Evolutionary conservation across 2,888 invertebrate genomes (phyloP).

Genomic region (Plemyria rubiginata): DNA sequence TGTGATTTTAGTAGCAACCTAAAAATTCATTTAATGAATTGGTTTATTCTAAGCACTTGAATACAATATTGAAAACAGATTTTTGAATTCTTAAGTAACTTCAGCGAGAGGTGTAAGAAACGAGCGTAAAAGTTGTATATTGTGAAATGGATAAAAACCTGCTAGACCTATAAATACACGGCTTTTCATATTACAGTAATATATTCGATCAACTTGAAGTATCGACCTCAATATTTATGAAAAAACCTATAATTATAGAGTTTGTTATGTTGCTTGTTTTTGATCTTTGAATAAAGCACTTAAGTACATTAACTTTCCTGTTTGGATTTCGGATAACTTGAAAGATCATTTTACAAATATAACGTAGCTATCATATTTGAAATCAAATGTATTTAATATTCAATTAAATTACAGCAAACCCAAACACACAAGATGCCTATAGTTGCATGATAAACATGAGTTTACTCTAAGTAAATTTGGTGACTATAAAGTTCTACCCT

Average conservation of each 20-base stretch:
- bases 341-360: not conserved
- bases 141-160: constrained; percentile 16
- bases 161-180: constrained; percentile 30
- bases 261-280: constrained; percentile 14
- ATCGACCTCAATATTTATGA: constrained; percentile 32
- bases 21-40: constrained; percentile 30
- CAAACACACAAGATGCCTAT: too few relatives aligned
- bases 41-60: constrained; percentile 7
- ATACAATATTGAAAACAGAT: not conserved
- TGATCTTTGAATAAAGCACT: constrained; percentile 3
- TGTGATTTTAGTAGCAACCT: constrained; percentile 48
- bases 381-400: too few relatives aligned
- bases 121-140: not conserved
- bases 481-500: too few relatives aligned
- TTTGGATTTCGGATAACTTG: constrained; percentile 17
- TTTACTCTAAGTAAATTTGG: not conserved
- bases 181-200: constrained; percentile 34
- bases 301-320: not conserved
- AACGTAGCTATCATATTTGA: too few relatives aligned
- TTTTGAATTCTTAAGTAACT: not conserved
- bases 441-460: too few relatives aligned
- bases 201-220: constrained; percentile 39
- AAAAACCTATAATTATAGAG: constrained; percentile 42
- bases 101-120: not conserved
- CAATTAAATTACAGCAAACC: too few relatives aligned